A percentile compares a stretch with the other conserved stretches of the same genome.
phyloP scores from a whole-genome alignment of 2,797 vertebrate species.

The Onychomys leucogaster region DNA sequence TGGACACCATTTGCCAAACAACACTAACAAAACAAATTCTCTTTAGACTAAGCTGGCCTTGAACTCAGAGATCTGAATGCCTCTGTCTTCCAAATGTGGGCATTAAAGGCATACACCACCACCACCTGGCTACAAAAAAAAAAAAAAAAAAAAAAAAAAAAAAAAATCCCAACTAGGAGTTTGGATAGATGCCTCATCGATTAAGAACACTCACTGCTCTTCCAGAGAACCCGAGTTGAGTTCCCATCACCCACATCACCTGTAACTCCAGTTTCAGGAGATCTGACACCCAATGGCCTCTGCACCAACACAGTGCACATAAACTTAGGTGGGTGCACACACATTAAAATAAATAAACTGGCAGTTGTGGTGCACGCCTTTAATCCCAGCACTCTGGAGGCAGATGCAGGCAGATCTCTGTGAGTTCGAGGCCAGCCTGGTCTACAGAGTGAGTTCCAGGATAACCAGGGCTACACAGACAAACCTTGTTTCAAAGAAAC shows the following conservation, averaged over 20 bases:
- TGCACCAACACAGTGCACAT: too few relatives aligned
- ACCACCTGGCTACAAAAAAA: too few relatives aligned
- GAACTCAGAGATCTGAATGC: too few relatives aligned
- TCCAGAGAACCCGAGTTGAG: not conserved
- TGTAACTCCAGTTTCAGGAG: not conserved
- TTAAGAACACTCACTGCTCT: not conserved
- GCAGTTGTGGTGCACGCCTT: not conserved
- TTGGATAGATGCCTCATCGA: not conserved
- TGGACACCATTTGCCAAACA: not conserved
- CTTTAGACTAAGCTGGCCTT: not conserved
- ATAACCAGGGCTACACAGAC: not conserved
- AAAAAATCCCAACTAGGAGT: not conserved
- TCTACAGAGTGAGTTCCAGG: not conserved
- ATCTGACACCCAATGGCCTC: not conserved
- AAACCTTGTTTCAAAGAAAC: not conserved
- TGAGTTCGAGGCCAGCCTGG: not conserved
- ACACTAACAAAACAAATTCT: not conserved
- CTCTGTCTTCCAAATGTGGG: not conserved
- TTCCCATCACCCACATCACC: not conserved
- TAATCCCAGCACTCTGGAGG: not conserved
- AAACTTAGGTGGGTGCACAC: not conserved
- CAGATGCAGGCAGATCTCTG: not conserved
- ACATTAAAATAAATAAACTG: not conserved
- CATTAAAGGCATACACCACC: not conserved
- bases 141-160: too few relatives aligned